Evolutionary conservation across 2,888 invertebrate species (phyloP).

Genomic region (Scelioninae gen. 2): DNA sequence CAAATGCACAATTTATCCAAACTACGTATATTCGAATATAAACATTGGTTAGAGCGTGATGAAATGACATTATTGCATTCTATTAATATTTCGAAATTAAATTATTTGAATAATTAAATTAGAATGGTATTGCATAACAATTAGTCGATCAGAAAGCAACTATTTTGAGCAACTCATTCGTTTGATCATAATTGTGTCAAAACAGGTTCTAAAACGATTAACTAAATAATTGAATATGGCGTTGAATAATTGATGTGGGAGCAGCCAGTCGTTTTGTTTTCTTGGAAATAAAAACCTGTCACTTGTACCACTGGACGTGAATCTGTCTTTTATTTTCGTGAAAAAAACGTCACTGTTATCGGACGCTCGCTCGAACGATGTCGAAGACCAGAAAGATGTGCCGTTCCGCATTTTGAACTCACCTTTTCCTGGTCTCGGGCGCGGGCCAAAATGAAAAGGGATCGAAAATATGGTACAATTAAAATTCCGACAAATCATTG

Average conservation of each 20-base stretch:
- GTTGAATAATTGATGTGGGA: conserved; percentile 55
- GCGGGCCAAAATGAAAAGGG: background rate
- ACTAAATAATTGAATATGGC: conserved; percentile 53
- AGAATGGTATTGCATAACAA: conserved; percentile 31
- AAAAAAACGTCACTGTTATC: conserved; percentile 38
- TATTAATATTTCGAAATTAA: no score
- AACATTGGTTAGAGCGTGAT: no score
- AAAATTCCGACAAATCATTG: conserved; percentile 41
- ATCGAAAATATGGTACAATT: conserved; percentile 21
- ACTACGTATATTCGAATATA: no score
- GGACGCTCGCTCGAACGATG: conserved; percentile 9
- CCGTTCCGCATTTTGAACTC: conserved; percentile 18
- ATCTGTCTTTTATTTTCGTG: conserved; percentile 16
- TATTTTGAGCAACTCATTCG: conserved; percentile 35
- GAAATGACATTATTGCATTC: no score
- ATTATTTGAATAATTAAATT: no score
- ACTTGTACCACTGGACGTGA: conserved; percentile 20
- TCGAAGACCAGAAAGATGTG: conserved; percentile 14
- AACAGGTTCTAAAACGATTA: conserved; percentile 54
- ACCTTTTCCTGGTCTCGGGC: background rate
- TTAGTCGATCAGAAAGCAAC: conserved; percentile 9
- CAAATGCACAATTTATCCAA: no score
- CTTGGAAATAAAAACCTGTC: conserved; percentile 55
- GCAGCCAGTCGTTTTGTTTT: conserved; percentile 40
- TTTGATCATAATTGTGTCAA: conserved; percentile 54